A percentile compares a stretch with the other conserved stretches of the same genome.
Evolutionary conservation across 2,797 vertebrate genomes (phyloP).

Genomic region (Phylloscopus collybita): DNA sequence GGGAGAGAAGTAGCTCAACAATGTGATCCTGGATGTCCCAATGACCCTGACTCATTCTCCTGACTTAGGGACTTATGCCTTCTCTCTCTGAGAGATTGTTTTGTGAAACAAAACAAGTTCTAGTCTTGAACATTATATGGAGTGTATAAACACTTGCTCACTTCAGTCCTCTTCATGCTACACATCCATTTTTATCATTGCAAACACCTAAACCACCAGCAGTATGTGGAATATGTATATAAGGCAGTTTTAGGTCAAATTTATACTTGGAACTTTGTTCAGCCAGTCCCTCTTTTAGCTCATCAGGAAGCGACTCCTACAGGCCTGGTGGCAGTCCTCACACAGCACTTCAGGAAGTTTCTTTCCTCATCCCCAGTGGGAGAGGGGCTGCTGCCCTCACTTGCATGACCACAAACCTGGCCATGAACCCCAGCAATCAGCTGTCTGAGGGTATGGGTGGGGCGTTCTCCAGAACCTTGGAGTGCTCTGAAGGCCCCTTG

Average conservation of each 20-base stretch:
- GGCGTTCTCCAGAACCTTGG: neutral
- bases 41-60: neutral
- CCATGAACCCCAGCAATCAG: neutral
- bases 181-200: neutral
- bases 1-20: neutral
- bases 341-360: neutral
- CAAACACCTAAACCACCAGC: neutral
- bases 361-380: neutral
- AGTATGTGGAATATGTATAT: neutral
- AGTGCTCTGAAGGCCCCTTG: neutral
- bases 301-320: neutral
- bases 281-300: neutral
- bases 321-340: accelerated
- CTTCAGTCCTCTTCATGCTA: neutral
- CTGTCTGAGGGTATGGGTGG: neutral
- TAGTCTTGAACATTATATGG: neutral
- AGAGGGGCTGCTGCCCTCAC: neutral
- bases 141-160: neutral
- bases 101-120: neutral
- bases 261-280: neutral
- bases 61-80: accelerated
- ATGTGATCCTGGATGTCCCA: neutral
- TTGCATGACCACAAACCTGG: neutral
- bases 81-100: neutral
- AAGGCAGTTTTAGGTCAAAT: neutral